Conservation (phyloP, 2,113 vertebrate species). For the cattle (Bos taurus) region ARS-UCD2.0 NC_037333.1:115529501-115530000, state of each 20-base stretch:
- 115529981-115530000: too few relatives aligned
- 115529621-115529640: rapidly evolving
- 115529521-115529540: background rate
- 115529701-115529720: too few relatives aligned
- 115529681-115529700: background rate
- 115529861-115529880: background rate
- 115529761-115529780: rapidly evolving
- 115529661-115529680: background rate
- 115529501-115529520: background rate
- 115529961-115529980: rapidly evolving
- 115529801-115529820: background rate
- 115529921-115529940: too few relatives aligned
- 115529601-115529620: background rate
- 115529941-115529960: background rate
- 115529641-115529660: rapidly evolving
- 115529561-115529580: background rate
- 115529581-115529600: background rate
- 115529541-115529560: background rate
- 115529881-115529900: background rate
- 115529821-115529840: background rate
- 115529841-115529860: too few relatives aligned
- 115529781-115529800: rapidly evolving
- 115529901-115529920: too few relatives aligned
- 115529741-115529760: too few relatives aligned
- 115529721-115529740: background rate